Evolutionary conservation across 1,140 invertebrate genomes (phyloP), one percentile per base, ranked within the genome.

Genomic region (Drosophila pseudoobscura): DNA sequence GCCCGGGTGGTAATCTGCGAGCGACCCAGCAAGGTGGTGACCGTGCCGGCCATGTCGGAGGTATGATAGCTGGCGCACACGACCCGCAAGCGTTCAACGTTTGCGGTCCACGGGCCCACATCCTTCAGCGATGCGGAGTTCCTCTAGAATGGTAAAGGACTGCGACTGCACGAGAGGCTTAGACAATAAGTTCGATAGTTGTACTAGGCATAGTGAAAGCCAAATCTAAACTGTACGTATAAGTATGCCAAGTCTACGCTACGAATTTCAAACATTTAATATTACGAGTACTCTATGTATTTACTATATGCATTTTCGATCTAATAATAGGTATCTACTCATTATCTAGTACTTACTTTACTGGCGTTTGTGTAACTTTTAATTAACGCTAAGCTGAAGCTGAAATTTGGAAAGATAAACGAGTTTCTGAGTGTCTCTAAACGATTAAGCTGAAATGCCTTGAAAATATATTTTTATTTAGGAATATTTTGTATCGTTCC

Each of bases 11-110:
- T 91, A 9, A 91, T 91, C 45, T 82, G 89, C 15, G 91, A 91
- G 51, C 56, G 89, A 1, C 88, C 89, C 51, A 90, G 53, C 56
- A 91, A 83, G 53, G 66, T 82, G 6, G 57, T 85, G 26, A 75
- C 68, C 3, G 75, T 91, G 31, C 73, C 87, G 20, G 88, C 89
- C 43, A 91, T 91, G 87, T 91, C 91, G 0, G 91, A 91, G 62
- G 91, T 91, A 90, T 91, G 89, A 91, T 91, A 91, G 77, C 89
- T 80, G 68, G 78, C 76, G 47, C 80, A 80, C 45, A 52, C 75
- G 35, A 82, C 64, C 50, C 78, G 84, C 41, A 88, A 77, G 17
- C 68, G 71, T 54, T 88, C 83, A 52, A 55, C 75, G 60, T 76
- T 87, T 51, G 60, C 75, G 62, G 60, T 79, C 31, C 78, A 75